Percentiles rank a stretch among this genome's conserved stretches.
Evolutionary conservation across 2,797 vertebrate species (phyloP).

Genomic region (Acipenser transmontanus): DNA sequence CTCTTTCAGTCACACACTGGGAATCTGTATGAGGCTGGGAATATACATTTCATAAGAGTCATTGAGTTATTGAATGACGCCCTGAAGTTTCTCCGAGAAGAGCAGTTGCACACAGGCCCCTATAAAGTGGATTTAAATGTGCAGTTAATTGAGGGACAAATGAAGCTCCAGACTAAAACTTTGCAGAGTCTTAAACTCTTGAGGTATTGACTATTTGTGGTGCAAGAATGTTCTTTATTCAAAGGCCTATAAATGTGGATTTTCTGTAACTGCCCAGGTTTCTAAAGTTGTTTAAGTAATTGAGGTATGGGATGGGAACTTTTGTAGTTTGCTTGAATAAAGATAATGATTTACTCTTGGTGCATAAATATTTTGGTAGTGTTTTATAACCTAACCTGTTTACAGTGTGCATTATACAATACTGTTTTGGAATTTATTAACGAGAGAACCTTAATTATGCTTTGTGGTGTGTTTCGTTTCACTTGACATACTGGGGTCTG

Average conservation of each 20-base stretch:
- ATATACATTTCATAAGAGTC: conserved; percentile 69
- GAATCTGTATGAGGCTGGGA: conserved; percentile 67
- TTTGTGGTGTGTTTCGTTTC: not conserved
- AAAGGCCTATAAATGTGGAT: too few relatives aligned
- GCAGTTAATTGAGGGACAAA: conserved; percentile 42
- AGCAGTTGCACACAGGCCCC: conserved; percentile 32
- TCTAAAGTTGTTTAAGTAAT: conserved; percentile 16
- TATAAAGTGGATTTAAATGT: conserved; percentile 32
- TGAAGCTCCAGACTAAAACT: conserved; percentile 35
- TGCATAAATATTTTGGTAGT: too few relatives aligned
- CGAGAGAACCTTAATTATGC: not conserved
- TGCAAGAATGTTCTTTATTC: too few relatives aligned
- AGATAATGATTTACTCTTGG: too few relatives aligned
- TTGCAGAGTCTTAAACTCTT: conserved; percentile 47
- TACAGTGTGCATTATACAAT: too few relatives aligned
- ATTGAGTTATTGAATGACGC: conserved; percentile 72
- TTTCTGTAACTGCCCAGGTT: conserved; percentile 8
- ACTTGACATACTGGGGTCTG: not conserved
- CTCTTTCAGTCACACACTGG: conserved; percentile 56
- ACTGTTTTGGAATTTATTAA: too few relatives aligned
- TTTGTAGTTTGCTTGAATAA: not conserved
- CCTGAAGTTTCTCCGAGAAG: conserved; percentile 57
- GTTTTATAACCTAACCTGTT: too few relatives aligned
- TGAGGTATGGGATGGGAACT: too few relatives aligned
- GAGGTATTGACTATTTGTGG: conserved; percentile 48